Conservation (phyloP, 2,113 vertebrate species). For the Pseudopipra pipra region DNA sequence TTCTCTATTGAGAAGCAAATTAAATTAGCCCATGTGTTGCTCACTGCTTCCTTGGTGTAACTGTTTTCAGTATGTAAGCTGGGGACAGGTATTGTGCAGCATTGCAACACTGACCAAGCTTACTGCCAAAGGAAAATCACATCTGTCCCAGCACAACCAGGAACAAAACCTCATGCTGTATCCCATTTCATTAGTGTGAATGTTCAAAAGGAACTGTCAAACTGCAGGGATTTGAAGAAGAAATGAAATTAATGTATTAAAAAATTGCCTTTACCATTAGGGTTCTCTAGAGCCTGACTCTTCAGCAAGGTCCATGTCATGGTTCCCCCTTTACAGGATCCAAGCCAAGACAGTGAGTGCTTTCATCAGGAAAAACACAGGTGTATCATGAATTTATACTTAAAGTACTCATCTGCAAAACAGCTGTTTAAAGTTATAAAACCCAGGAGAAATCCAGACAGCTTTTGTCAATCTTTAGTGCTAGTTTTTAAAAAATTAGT, state of each 20-base stretch:
- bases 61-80: not conserved
- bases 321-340: not conserved
- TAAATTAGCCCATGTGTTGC: not conserved
- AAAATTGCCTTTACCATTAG: not conserved
- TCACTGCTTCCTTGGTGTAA: not conserved
- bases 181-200: not conserved
- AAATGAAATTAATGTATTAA: not conserved
- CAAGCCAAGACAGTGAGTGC: not conserved
- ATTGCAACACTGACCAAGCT: not conserved
- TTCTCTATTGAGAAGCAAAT: not conserved
- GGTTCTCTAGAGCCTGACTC: not conserved
- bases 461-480: not conserved
- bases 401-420: not conserved
- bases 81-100: not conserved
- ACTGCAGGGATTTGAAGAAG: not conserved
- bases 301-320: fast-evolving
- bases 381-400: not conserved
- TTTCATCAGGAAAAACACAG: not conserved
- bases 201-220: not conserved
- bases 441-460: not conserved
- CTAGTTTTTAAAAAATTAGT: not conserved
- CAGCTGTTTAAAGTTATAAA: not conserved
- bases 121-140: not conserved
- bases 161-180: not conserved
- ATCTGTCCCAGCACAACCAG: not conserved